A percentile compares a stretch with the other conserved stretches of the same genome.
phyloP scores from a whole-genome alignment of 2,888 invertebrate species.

The Octonoba sinensis region DNA sequence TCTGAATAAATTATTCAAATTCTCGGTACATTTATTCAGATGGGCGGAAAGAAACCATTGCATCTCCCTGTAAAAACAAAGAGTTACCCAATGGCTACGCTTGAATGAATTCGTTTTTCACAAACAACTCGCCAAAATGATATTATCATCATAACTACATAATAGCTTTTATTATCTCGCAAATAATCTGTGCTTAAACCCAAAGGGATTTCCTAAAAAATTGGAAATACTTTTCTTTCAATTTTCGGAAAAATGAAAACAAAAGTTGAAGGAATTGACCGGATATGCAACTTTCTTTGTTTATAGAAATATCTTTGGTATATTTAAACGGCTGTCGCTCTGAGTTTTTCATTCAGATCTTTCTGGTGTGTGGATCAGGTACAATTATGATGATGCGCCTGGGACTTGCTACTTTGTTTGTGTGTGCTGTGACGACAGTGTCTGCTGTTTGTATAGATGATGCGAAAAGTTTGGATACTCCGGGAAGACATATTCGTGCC shows the following conservation, averaged over 20 bases:
- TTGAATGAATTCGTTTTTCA: slow-evolving; percentile 8
- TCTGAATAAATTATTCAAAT: slow-evolving; percentile 10
- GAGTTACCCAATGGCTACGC: slow-evolving; percentile 7
- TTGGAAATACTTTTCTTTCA: slow-evolving; percentile 1
- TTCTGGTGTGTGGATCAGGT: too few relatives aligned
- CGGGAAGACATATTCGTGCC: neutral
- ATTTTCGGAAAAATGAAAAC: too few relatives aligned
- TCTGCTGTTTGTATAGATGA: too few relatives aligned
- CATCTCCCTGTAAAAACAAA: neutral
- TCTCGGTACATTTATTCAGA: neutral
- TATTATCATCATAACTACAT: neutral
- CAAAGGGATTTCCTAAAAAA: slow-evolving; percentile 17
- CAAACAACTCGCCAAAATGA: neutral
- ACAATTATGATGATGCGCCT: too few relatives aligned
- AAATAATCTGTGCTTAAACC: slow-evolving; percentile 10
- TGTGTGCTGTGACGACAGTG: too few relatives aligned
- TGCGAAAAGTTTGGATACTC: too few relatives aligned
- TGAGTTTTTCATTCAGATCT: too few relatives aligned
- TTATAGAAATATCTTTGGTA: too few relatives aligned
- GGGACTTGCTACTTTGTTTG: too few relatives aligned
- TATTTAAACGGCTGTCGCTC: too few relatives aligned
- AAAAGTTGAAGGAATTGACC: too few relatives aligned
- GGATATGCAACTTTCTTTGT: too few relatives aligned
- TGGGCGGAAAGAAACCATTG: neutral
- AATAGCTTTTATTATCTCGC: slow-evolving; percentile 27